A percentile compares a stretch with the other conserved stretches of the same genome.
Conservation (phyloP, 2,797 vertebrate genomes). For the Octomys mimax region DNA sequence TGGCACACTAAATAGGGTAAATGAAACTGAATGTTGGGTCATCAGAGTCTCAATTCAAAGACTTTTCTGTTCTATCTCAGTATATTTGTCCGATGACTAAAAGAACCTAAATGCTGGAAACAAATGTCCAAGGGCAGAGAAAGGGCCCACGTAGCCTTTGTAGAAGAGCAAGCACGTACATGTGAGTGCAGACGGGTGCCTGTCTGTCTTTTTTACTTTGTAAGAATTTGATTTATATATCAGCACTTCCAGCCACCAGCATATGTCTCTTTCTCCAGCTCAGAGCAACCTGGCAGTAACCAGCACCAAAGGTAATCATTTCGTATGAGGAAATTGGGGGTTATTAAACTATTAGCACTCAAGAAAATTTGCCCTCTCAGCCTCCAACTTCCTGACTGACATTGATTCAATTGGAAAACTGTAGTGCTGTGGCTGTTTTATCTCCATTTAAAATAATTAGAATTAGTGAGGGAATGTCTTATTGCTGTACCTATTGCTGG, state of each 20-base stretch:
- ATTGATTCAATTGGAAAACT: conserved; percentile 75
- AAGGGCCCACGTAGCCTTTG: neutral
- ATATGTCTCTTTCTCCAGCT: conserved; percentile 35
- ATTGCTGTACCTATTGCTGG: conserved; percentile 39
- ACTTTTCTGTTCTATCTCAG: neutral
- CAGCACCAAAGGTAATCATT: conserved; percentile 66
- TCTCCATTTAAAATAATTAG: conserved; percentile 78
- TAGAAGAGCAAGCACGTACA: neutral
- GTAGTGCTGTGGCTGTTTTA: conserved; percentile 54
- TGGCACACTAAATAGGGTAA: neutral
- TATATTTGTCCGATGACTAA: neutral
- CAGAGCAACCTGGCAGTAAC: conserved; percentile 51
- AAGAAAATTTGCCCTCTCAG: conserved; percentile 64
- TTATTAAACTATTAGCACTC: conserved; percentile 73
- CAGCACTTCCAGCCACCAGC: neutral
- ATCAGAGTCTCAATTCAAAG: neutral
- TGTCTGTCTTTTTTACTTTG: neutral
- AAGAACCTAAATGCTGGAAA: neutral
- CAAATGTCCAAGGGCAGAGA: neutral
- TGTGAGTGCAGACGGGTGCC: neutral
- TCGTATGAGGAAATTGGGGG: conserved; percentile 55
- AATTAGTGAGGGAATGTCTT: conserved; percentile 62
- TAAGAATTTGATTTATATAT: conserved; percentile 27
- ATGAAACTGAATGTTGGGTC: neutral
- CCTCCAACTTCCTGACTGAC: conserved; percentile 69